Base-by-base conservation (phyloP, 2,797 vertebrate genomes). In the Periophthalmus magnuspinnatus region DNA sequence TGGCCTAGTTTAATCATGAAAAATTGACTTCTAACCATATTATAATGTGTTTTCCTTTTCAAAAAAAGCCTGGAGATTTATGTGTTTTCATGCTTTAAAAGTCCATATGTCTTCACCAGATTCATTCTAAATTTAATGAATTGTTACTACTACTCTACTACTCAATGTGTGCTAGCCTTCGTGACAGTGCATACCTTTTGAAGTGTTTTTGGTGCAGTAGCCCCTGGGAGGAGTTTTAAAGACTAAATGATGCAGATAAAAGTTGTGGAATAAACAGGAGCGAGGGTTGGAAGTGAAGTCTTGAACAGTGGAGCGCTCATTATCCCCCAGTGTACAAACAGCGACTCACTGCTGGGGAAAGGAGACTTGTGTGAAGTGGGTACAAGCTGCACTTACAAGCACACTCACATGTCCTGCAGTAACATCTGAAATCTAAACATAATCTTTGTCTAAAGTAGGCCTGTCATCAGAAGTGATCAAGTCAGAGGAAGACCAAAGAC, bases 221-320 rank as follows among this genome's bases (percentile, higher is more conserved):
- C 17, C 69, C 57, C 75, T 68, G 52, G 54, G 71, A 38, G 68
- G 54, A 32, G 63, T 76, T 33, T 64, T 74, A 64, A 81, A 72
- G 14, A 63, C 69, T 69, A 52, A 50, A 45, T 54, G 50, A 67
- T 22, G 56, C 19, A 52, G 33, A 69, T 38, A 11, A 83, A 72
- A 66, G 19, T 28, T 72, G 50, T 19, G 58, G 14, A 54, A 57
- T 66, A 67, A 19, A 38, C 34, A 61, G 48, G 48, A 32, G 62
- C 11, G 41, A 14, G 45, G 22, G 22, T 24, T 68, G 9, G 3
- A n/a, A 58, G 56, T 67, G 64, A 76, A 65, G 72, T 14, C 65
- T n/a, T 56, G n/a, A 16, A 41, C 59, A 7, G 54, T 59, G 33
- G 76, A 54, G 58, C 21, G 48, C 65, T 82, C 69, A 76, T 82